Percentiles rank a stretch among this genome's conserved stretches.
These are phyloP conservation scores for Parauchenoglanis ngamensis DNA, from an alignment of 2,797 vertebrate species.

Conservation along the genomic window DNA sequence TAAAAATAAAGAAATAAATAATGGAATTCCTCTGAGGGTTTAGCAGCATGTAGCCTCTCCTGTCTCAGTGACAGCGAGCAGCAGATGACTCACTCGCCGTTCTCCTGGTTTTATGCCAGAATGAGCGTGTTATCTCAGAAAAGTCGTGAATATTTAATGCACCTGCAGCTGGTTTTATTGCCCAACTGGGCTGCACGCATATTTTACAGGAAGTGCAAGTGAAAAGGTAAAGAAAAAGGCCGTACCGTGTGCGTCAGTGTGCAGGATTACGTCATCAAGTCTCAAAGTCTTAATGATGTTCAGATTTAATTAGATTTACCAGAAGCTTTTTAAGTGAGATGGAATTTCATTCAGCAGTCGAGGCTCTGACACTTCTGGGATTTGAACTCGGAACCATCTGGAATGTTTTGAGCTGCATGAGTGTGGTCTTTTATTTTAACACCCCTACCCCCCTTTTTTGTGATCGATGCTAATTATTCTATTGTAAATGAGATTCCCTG, in stretches of 20 bases:
- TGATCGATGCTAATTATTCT: conserved; percentile 2
- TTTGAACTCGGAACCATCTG: not conserved
- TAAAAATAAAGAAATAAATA: conserved; percentile 23
- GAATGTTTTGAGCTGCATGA: not conserved
- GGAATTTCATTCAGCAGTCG: not conserved
- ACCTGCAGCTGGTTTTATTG: conserved; percentile 69
- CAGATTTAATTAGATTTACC: not conserved
- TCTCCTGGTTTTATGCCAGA: conserved; percentile 17
- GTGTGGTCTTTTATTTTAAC: not conserved
- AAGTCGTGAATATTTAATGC: conserved; percentile 73
- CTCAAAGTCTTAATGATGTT: not conserved
- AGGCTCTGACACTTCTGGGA: not conserved
- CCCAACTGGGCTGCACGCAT: conserved; percentile 63
- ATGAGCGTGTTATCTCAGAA: conserved; percentile 9
- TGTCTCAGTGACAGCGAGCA: conserved; percentile 26
- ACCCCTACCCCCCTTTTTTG: not conserved
- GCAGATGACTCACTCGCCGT: conserved; percentile 41
- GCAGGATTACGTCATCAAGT: not conserved
- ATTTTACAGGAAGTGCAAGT: conserved; percentile 65
- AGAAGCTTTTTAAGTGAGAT: not conserved
- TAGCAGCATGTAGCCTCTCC: not conserved
- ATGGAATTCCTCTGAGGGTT: not conserved
- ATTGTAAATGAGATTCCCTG: conserved; percentile 1
- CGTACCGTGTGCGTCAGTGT: not conserved
- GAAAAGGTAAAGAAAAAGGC: conserved; percentile 43